phyloP scores from a whole-genome alignment of 2,797 vertebrate genomes.

The Podarcis lilfordi region DNA sequence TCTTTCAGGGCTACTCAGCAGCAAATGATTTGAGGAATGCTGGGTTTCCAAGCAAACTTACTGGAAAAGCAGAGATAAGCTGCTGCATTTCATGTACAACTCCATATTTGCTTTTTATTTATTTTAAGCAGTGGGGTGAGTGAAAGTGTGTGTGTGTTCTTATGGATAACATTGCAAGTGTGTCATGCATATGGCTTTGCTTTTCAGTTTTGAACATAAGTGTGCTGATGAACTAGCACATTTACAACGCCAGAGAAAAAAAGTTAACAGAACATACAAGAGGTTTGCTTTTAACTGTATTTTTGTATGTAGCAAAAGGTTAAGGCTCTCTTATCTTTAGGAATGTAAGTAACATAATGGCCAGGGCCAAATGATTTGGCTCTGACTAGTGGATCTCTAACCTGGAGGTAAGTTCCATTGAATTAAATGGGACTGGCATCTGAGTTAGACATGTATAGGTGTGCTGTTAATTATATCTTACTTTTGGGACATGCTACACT shows the following conservation, averaged over 20 bases:
- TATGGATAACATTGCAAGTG: neutral
- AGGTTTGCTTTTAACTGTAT: constrained; percentile 54
- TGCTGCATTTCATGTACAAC: neutral
- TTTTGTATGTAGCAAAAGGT: neutral
- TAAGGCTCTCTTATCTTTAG: neutral
- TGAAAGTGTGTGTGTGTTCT: neutral
- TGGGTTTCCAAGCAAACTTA: neutral
- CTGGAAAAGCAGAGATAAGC: neutral
- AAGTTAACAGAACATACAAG: constrained; percentile 60
- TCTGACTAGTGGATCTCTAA: neutral
- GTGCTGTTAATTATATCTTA: neutral
- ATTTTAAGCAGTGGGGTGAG: neutral
- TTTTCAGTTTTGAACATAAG: constrained; percentile 60
- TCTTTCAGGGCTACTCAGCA: neutral
- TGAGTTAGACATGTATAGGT: neutral
- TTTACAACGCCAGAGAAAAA: constrained; percentile 60
- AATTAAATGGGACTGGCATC: no score
- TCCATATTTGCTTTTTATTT: neutral
- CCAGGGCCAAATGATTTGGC: neutral
- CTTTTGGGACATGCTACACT: neutral
- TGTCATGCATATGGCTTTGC: constrained; percentile 30
- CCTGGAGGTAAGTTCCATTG: neutral
- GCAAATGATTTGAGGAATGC: neutral
- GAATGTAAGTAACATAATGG: neutral
- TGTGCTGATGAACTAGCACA: constrained; percentile 56